A percentile compares a stretch with the other conserved stretches of the same genome.
phyloP scores from a whole-genome alignment of 1,140 invertebrate genomes.

The Procambarus clarkii region DNA sequence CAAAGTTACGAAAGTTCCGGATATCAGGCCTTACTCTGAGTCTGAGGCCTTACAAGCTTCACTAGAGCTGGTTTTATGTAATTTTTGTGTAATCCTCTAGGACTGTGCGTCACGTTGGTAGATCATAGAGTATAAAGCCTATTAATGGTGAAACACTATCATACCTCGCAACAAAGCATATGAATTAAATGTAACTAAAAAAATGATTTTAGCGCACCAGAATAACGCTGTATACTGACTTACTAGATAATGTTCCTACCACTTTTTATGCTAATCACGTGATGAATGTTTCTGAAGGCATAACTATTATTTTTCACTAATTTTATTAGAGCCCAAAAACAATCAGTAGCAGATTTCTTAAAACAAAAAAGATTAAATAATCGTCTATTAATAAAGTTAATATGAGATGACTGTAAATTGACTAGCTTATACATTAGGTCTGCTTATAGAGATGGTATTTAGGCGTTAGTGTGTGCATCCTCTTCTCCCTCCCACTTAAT shows the following conservation, averaged over 20 bases:
- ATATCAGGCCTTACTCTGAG: slow-evolving; percentile 67
- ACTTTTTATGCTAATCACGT: slow-evolving; percentile 70
- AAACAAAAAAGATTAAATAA: slow-evolving; percentile 28
- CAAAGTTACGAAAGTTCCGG: slow-evolving; percentile 70
- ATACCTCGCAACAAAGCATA: slow-evolving; percentile 71
- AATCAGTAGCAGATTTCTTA: slow-evolving; percentile 64
- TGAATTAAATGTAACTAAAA: slow-evolving; percentile 65
- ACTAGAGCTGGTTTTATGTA: slow-evolving; percentile 70
- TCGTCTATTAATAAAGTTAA: slow-evolving; percentile 62
- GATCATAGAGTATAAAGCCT: slow-evolving; percentile 68
- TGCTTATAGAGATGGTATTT: slow-evolving; percentile 64
- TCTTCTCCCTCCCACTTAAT: slow-evolving; percentile 29
- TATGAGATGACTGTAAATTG: slow-evolving; percentile 64
- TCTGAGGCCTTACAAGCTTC: slow-evolving; percentile 69
- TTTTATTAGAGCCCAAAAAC: slow-evolving; percentile 63
- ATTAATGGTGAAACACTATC: slow-evolving; percentile 70
- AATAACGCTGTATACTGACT: slow-evolving; percentile 65
- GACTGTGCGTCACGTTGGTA: slow-evolving; percentile 61
- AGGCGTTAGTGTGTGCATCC: slow-evolving; percentile 62
- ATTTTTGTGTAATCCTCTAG: slow-evolving; percentile 68
- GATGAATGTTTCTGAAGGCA: slow-evolving; percentile 68
- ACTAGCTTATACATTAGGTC: slow-evolving; percentile 65
- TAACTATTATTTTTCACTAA: slow-evolving; percentile 67
- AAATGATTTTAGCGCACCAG: slow-evolving; percentile 48
- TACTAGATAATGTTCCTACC: slow-evolving; percentile 69